Evolutionary conservation across 2,113 vertebrate genomes (phyloP).

Genomic region (Scartelaos histophorus): DNA sequence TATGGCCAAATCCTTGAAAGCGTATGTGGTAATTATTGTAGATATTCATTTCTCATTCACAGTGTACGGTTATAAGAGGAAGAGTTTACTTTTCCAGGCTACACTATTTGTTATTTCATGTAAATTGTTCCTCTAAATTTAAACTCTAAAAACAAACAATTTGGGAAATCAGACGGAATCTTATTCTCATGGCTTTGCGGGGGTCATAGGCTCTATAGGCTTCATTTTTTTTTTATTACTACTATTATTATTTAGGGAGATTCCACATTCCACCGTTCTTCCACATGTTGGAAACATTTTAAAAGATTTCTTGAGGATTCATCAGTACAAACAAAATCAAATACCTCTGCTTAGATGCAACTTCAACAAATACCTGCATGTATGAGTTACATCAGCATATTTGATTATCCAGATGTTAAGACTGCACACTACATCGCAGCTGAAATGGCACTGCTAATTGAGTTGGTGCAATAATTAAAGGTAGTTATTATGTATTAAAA

Average conservation of each 20-base stretch:
- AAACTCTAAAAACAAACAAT: constrained; percentile 78
- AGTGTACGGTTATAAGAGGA: constrained; percentile 39
- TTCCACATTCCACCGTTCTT: neutral
- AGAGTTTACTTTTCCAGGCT: constrained; percentile 68
- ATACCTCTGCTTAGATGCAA: neutral
- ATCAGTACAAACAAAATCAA: neutral
- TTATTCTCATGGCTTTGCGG: constrained; percentile 72
- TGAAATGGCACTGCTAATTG: too few relatives aligned
- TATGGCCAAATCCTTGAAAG: constrained; percentile 32
- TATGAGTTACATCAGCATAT: neutral
- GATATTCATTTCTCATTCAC: constrained; percentile 39
- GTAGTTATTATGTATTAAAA: too few relatives aligned
- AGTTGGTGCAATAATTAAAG: too few relatives aligned
- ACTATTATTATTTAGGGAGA: neutral
- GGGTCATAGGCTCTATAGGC: constrained; percentile 61
- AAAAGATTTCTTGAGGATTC: neutral
- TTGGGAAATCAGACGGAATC: constrained; percentile 68
- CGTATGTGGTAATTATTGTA: constrained; percentile 28
- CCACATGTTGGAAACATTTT: neutral
- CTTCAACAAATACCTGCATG: neutral
- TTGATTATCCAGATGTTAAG: neutral
- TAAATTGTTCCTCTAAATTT: constrained; percentile 76
- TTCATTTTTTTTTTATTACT: constrained; percentile 1
- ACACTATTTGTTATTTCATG: constrained; percentile 72
- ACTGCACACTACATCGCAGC: too few relatives aligned